Evolutionary conservation across 2,888 invertebrate genomes (phyloP).

Genomic region (Cordilura impudica): DNA sequence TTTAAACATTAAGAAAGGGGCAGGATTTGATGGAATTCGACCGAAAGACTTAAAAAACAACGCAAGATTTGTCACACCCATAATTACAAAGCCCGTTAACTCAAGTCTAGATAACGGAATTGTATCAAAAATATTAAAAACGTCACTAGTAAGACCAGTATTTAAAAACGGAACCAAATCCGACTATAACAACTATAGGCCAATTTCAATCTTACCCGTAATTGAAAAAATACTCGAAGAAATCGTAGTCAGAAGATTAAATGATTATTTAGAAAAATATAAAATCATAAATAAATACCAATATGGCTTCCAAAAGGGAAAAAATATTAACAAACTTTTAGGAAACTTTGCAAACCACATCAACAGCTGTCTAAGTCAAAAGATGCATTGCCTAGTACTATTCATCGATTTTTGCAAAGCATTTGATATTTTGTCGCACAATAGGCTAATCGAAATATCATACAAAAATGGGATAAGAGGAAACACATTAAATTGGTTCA

Average conservation of each 20-base stretch:
- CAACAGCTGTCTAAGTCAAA: neutral
- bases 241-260: neutral
- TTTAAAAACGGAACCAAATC: no score
- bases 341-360: neutral
- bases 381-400: neutral
- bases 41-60: neutral
- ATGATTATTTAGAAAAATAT: neutral
- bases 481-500: neutral
- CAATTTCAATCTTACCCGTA: no score
- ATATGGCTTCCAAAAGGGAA: no score
- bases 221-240: neutral
- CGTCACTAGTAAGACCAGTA: no score
- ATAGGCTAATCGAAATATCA: neutral
- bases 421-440: slow-evolving; percentile 9
- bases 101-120: no score
- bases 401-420: neutral
- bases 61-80: neutral
- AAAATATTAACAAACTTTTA: neutral
- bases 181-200: no score
- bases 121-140: no score
- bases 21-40: slow-evolving; percentile 1
- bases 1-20: neutral
- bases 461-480: slow-evolving; percentile 5
- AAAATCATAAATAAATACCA: neutral
- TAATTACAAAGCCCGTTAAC: no score